Base-by-base conservation (phyloP, 2,888 invertebrate species). In the Drymonia ruficornis region DNA sequence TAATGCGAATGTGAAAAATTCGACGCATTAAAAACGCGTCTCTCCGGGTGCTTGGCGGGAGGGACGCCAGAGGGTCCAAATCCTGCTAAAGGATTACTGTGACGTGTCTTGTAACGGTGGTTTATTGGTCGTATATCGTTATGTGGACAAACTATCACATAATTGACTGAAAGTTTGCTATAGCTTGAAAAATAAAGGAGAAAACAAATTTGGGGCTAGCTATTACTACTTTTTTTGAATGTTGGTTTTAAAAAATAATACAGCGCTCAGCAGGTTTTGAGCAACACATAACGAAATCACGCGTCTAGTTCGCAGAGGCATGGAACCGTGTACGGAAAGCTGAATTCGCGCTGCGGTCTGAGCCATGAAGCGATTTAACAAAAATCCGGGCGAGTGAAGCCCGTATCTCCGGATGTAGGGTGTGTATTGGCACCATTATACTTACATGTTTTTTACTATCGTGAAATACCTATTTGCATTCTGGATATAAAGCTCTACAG, bases 1-100 rank as follows among this genome's bases (percentile, higher is more conserved):
- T 31, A 34, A 47, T 18, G 47, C 18, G 34, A 55, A 52, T 51
- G 50, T 56, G 50, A 63, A 65, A 60, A 63, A 63, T 65, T 59
- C 55, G 55, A 50, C 47, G 36, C 50, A 57, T 67, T 54, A 57
- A 55, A 67, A 67, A 38, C 55, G 60, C 57, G 55, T 63, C 57
- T 55, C 52, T 49, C 50, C 52, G 45, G 19, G 49, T 67, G 59
- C 55, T 29, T 13, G 15, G 49, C 19, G n/a, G 19, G 3, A 9
- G 29, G 46, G 15, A 46, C 53, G 49, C 23, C 52, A 13, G 45
- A 7, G 50, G 28, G 47, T 47, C 16, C 34, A 34, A 34, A 34
- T 47, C 12, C 13, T 13, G 28, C 28, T 45, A 28, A 45, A 13
- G 34, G 13, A 34, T 51, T 52, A 23, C 52, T 45, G 28, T 15